Evolutionary conservation across 2,113 vertebrate species (phyloP), one percentile per base, ranked within the genome.

Genomic region (Octodon degus): DNA sequence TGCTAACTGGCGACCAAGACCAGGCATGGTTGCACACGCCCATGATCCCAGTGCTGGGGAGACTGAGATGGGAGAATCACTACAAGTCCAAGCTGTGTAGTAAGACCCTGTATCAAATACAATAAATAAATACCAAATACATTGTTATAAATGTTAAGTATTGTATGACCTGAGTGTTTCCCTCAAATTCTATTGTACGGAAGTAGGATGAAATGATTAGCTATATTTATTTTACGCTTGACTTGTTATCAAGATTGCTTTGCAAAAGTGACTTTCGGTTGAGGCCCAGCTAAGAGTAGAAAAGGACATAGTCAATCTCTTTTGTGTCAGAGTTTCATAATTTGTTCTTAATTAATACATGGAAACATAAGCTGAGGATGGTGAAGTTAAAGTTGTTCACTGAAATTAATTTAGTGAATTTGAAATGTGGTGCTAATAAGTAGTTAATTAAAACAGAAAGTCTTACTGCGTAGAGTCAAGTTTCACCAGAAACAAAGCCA

Each of bases 291-390:
- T 89, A 79, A 86, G 34, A 94, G 40, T 84, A 70, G 43, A 76
- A 58, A 79, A 93, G 19, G 53, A 76, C n/a, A 76, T 0, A 20
- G 43, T 92, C 58, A 88, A 95, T 7, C 7, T 80, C 47, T 50
- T 32, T 32, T 25, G 63, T 27, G 32, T 74, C 70, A 88, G 53
- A 50, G 7, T 90, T 79, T 20, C 40, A 25, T 72, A 82, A 74
- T 93, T 86, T 85, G 47, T 89, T 96, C 60, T 95, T 95, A 85
- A 83, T 96, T 76, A 74, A 58, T 68, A 67, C 32, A 40, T 14
- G 34, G 53, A 87, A 94, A 84, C 43, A 16, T 68, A 65, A 96
- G 47, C 60, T 90, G 63, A 87, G 82, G 62, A 90, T 86, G 30
- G 10, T 62, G 40, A 89, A 68, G 32, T 63, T 55, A 95, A 77